A percentile compares a stretch with the other conserved stretches of the same genome.
Conservation (phyloP, 2,797 vertebrate species). For the Xenentodon cancila region DNA sequence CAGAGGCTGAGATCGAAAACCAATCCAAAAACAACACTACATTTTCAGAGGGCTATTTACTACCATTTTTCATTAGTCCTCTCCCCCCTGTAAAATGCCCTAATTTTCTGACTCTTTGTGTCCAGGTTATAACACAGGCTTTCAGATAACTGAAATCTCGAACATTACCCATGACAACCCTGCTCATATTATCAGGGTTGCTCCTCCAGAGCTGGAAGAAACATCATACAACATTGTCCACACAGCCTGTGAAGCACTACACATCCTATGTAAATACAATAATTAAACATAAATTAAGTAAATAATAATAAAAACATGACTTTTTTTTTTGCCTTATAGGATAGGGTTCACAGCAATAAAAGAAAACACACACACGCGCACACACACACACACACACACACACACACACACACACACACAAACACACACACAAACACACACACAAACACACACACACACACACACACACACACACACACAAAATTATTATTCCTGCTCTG, state of each 20-base stretch:
- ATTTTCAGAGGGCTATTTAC: conserved; percentile 5
- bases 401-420: too few relatives aligned
- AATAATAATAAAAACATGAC: neutral
- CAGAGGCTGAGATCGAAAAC: neutral
- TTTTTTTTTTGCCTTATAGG: neutral
- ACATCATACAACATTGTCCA: conserved; percentile 6
- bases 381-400: too few relatives aligned
- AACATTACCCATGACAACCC: conserved; percentile 11
- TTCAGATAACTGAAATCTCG: conserved; percentile 14
- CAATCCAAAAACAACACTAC: too few relatives aligned
- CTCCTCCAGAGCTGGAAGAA: conserved; percentile 1
- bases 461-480: too few relatives aligned
- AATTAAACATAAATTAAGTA: neutral
- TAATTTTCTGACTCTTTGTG: conserved; percentile 6
- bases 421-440: too few relatives aligned
- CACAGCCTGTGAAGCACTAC: neutral
- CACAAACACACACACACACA: too few relatives aligned
- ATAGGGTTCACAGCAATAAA: conserved; percentile 2
- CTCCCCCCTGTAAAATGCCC: neutral
- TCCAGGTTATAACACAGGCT: neutral
- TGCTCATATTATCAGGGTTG: conserved; percentile 9
- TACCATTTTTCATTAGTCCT: conserved; percentile 1
- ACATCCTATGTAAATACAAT: neutral
- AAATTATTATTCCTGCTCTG: neutral
- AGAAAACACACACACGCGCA: neutral